Base-by-base conservation (phyloP, 1,140 invertebrate genomes). In the Brachionus angularis region DNA sequence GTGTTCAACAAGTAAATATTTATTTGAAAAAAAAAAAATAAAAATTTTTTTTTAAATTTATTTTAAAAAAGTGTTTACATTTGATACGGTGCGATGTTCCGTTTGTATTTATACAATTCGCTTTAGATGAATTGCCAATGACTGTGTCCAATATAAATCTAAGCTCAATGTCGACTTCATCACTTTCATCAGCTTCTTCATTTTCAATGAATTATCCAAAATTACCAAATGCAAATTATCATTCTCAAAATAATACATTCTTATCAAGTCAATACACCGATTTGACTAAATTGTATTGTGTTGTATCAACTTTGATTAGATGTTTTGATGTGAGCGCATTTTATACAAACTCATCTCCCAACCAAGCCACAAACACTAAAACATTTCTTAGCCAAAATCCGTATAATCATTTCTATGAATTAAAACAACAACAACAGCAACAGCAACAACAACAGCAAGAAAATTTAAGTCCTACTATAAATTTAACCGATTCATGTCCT, bases 211-310 rank as follows among this genome's bases (percentile, higher is more conserved):
- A 50, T 16, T 67, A 67, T 47, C 34, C 62, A 16, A 67, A 46
- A 29, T 29, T 67, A 12, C 62, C 18, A 18, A 67, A 47, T 23
- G 21, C 47, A 33, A 33, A 27, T 2, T 67, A 46, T 18, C 39
- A 42, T 42, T 16, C 10, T 10, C 42, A 46, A 27, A 36, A 16
- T 3, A 33, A 18, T 36, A 27, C 62, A 8, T 39, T 21, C 16
- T 58, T 33, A 12, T 18, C 44, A 3, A 67, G 42, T 67, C 93
- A 96, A 81, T 95, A 93, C 83, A 89, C 91, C 1, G 93, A 98
- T 81, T 84, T 96, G 23, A 89, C 89, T 47, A 96, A 96, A 81
- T 84, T 96, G 44, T 93, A 94, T 83, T 91, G 93, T 80, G 89
- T 96, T 29, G 91, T 96, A 29, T 93, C 91, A 31, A 87, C 89